Conservation (phyloP, 2,888 invertebrate genomes). For the Hymenopus coronatus region DNA sequence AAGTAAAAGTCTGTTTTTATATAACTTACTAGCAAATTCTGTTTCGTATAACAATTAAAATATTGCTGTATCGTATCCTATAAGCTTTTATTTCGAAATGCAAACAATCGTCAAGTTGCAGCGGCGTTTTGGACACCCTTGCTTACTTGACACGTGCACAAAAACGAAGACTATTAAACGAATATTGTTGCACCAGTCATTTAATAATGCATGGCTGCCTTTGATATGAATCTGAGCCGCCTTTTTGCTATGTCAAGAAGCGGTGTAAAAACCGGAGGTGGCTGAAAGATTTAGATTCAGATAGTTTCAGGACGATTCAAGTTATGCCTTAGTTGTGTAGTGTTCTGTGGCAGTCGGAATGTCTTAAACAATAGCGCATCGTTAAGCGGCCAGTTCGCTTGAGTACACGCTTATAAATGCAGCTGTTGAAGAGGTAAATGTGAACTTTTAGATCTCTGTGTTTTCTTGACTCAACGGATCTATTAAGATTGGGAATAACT, state of each 20-base stretch:
- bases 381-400: neutral
- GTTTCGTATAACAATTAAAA: no score
- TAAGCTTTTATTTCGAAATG: no score
- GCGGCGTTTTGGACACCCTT: neutral
- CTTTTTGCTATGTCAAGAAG: neutral
- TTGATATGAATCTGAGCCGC: neutral
- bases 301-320: neutral
- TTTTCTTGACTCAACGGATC: neutral
- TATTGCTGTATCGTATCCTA: no score
- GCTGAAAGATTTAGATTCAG: neutral
- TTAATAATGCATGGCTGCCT: neutral
- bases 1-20: no score
- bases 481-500: neutral
- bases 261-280: neutral
- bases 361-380: neutral
- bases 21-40: no score
- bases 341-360: neutral
- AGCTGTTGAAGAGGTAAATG: neutral
- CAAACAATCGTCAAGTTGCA: neutral
- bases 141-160: neutral
- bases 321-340: neutral
- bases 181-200: neutral
- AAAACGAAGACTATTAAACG: neutral
- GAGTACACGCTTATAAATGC: neutral
- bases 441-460: neutral